Percentiles rank a stretch among this genome's conserved stretches.
phyloP scores from a whole-genome alignment of 2,888 invertebrate species.

The Ennomos fuscantarius region DNA sequence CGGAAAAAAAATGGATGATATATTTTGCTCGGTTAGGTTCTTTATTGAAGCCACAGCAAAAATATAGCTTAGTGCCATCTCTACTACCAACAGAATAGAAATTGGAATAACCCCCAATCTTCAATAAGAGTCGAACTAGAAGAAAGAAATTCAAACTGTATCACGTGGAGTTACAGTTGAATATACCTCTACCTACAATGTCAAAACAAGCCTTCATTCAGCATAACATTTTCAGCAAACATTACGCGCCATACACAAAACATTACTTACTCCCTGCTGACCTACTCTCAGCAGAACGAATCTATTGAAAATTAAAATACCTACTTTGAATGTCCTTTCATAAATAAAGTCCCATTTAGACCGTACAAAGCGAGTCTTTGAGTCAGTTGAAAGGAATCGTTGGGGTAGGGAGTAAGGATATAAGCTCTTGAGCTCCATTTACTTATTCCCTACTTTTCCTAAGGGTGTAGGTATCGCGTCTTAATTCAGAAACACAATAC shows the following conservation, averaged over 20 bases:
- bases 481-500: background rate
- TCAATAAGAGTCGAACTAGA: too few relatives aligned
- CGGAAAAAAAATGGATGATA: too few relatives aligned
- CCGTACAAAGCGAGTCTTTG: conserved; percentile 13
- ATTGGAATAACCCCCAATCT: too few relatives aligned
- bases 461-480: conserved; percentile 7
- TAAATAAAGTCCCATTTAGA: conserved; percentile 23
- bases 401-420: conserved; percentile 10
- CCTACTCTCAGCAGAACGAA: conserved; percentile 48
- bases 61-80: too few relatives aligned
- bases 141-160: too few relatives aligned
- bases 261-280: conserved; percentile 37
- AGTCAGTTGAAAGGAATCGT: background rate
- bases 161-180: background rate
- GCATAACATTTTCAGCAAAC: conserved; percentile 36
- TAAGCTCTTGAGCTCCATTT: conserved; percentile 24
- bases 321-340: conserved; percentile 28
- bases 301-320: conserved; percentile 49
- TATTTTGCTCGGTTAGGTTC: too few relatives aligned
- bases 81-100: too few relatives aligned
- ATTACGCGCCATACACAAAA: conserved; percentile 47
- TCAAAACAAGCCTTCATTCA: background rate
- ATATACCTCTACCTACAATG: background rate
- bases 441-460: conserved; percentile 16
- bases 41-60: too few relatives aligned